These are phyloP conservation scores for Lordiphosa mommai DNA, from an alignment of 1,140 invertebrate species.

Conservation along the genomic window DNA sequence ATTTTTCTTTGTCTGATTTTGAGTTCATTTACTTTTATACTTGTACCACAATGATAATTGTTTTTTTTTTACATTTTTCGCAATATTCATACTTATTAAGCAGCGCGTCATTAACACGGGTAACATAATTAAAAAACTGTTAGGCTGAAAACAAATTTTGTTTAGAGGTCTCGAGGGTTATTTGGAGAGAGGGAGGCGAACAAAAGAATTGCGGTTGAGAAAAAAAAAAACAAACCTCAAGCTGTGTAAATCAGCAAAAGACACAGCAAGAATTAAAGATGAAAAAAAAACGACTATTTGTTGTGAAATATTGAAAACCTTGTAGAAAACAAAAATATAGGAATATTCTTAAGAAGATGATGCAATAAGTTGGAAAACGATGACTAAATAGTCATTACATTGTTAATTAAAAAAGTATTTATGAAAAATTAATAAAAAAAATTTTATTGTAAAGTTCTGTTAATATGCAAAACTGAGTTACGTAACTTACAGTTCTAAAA, in stretches of 20 bases:
- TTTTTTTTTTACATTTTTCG: conserved; percentile 53
- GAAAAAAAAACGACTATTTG: conserved; percentile 42
- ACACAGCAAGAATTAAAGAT: conserved; percentile 25
- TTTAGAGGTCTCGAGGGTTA: neutral
- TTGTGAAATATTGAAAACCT: conserved; percentile 57
- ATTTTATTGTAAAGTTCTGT: too few species aligned
- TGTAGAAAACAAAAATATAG: conserved; percentile 9
- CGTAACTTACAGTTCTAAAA: too few species aligned
- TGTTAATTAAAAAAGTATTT: too few species aligned
- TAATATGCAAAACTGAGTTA: too few species aligned
- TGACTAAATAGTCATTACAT: too few species aligned
- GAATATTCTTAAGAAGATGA: neutral
- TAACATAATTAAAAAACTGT: conserved; percentile 68
- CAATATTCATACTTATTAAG: conserved; percentile 25
- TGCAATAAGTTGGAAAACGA: neutral
- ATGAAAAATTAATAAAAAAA: too few species aligned
- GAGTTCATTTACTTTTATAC: conserved; percentile 57
- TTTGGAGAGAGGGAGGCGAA: conserved; percentile 7
- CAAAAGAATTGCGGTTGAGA: conserved; percentile 63
- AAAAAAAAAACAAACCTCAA: conserved; percentile 39
- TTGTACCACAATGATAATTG: conserved; percentile 46
- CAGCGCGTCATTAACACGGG: conserved; percentile 44
- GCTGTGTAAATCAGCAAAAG: conserved; percentile 25
- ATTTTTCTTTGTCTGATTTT: conserved; percentile 26
- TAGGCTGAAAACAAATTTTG: conserved; percentile 12